Conservation (phyloP, 2,113 vertebrate genomes). For the Loxodonta africana region DNA sequence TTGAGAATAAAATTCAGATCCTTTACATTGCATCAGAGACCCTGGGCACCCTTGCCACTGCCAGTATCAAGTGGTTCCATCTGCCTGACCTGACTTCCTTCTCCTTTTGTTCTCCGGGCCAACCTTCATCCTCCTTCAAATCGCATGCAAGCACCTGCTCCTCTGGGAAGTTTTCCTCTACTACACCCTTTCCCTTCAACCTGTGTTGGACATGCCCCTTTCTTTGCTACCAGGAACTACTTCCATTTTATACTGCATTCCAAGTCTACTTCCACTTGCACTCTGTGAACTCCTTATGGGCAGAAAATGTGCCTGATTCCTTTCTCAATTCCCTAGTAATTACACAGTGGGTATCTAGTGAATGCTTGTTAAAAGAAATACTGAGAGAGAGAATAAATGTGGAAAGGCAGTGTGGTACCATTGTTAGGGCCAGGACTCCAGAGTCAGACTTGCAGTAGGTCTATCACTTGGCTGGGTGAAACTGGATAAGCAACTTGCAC, state of each 20-base stretch:
- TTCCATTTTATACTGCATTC: neutral
- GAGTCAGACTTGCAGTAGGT: neutral
- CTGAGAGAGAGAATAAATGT: neutral
- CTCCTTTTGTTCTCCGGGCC: neutral
- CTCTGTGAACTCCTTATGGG: neutral
- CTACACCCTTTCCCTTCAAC: neutral
- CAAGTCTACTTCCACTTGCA: neutral
- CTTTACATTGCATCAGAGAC: neutral
- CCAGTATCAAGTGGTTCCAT: neutral
- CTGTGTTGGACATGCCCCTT: neutral
- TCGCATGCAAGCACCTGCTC: neutral
- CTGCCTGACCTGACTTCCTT: neutral
- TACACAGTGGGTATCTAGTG: neutral
- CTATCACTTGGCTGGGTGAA: neutral
- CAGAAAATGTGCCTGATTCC: neutral
- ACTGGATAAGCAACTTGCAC: neutral
- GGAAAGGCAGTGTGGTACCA: neutral
- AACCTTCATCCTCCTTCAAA: neutral
- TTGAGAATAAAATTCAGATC: neutral
- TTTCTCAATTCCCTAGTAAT: neutral
- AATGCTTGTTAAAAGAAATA: constrained; percentile 22
- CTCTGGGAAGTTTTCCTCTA: neutral
- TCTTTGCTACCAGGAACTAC: neutral
- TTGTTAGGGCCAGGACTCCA: neutral
- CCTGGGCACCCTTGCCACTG: neutral